Base-by-base conservation (phyloP, 2,888 invertebrate species). In the Odontocolon sp. region DNA sequence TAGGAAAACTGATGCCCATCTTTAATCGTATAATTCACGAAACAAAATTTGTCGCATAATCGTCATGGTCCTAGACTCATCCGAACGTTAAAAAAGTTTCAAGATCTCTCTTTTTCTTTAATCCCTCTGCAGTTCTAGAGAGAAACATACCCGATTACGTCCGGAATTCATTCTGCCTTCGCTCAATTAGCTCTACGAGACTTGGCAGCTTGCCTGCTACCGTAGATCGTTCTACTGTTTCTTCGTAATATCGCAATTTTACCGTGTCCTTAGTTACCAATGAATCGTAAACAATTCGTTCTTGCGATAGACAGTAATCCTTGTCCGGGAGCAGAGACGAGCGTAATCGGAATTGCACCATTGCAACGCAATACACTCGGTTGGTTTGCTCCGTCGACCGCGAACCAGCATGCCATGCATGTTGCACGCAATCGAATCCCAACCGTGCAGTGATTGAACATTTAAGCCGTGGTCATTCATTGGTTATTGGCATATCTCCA, bases 151-250 rank as follows among this genome's bases (percentile, higher is more conserved):
- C 52, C 61, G 67, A 71, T 67, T 61, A 40, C 61, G 66, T 56
- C 71, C 38, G 71, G 54, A 45, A 66, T 66, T 64, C n/a, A 28
- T 47, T 64, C 23, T 42, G 73, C 75, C 75, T 72, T 73, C 45
- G 77, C 42, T 79, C 72, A 81, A 81, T 79, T 81, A 81, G 69
- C 80, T 70, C 75, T 59, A 61, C 47, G 75, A 71, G 57, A 64
- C 59, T 81, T 79, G 80, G 79, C 79, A 76, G 50, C 50, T 42
- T 78, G 80, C 78, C 80, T 42, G 50, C 70, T 66, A 63, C 67
- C 54, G 68, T 47, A 59, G 26, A 57, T 18, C 45, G 40, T 61
- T 79, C 61, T 56, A 47, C 66, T 56, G 59, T 68, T 63, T 26
- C 23, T 61, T 67, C 69, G 63, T 59, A 59, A 64, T 67, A 54